phyloP scores from a whole-genome alignment of 2,797 vertebrate species.

The Anabas testudineus region DNA sequence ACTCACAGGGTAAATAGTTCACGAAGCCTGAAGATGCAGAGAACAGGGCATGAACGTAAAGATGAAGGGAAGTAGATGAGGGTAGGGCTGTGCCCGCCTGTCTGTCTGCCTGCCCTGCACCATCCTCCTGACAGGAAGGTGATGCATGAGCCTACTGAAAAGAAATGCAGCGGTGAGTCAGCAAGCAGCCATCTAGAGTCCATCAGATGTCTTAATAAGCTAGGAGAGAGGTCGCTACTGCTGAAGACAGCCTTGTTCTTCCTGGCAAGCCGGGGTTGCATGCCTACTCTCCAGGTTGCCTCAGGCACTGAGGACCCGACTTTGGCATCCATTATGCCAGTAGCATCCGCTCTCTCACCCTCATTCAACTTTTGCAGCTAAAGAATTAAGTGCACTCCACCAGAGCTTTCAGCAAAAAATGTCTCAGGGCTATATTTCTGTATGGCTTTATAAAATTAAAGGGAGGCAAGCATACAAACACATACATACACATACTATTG shows the following conservation, averaged over 20 bases:
- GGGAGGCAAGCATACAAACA: constrained; percentile 24
- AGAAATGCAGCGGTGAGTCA: constrained; percentile 80
- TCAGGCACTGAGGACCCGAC: constrained; percentile 70
- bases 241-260: constrained; percentile 54
- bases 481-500: constrained; percentile 22
- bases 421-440: constrained; percentile 72
- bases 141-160: constrained; percentile 69
- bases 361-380: constrained; percentile 74
- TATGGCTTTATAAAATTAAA: constrained; percentile 68
- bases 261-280: constrained; percentile 36
- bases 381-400: constrained; percentile 78
- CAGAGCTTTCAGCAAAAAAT: constrained; percentile 74
- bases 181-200: constrained; percentile 70
- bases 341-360: constrained; percentile 64
- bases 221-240: constrained; percentile 45
- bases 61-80: constrained; percentile 10
- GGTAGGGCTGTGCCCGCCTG: constrained; percentile 47
- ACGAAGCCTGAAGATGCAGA: not conserved
- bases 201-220: constrained; percentile 75
- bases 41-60: constrained; percentile 14
- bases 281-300: constrained; percentile 48
- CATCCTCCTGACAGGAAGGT: constrained; percentile 74
- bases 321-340: constrained; percentile 77
- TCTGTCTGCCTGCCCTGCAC: constrained; percentile 57
- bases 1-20: constrained; percentile 4